Conservation (phyloP, 2,797 vertebrate genomes). For the Mormyrops boulengeri region DNA sequence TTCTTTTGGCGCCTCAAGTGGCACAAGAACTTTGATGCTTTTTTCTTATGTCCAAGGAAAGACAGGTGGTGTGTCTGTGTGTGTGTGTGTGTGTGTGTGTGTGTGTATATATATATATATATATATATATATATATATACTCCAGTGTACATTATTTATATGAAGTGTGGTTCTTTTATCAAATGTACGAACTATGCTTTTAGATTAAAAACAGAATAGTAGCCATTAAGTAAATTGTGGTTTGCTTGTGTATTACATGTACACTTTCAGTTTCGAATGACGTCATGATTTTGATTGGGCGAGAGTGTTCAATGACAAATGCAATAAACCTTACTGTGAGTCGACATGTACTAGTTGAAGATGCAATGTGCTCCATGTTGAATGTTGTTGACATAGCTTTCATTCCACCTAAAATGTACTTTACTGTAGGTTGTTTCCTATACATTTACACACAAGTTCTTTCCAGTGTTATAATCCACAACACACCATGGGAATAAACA, state of each 20-base stretch:
- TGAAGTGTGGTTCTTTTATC: slow-evolving; percentile 52
- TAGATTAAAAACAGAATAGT: slow-evolving; percentile 36
- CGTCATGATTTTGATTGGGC: background rate
- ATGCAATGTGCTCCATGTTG: background rate
- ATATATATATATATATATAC: slow-evolving; percentile 40
- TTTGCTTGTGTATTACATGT: background rate
- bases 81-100: too few species aligned
- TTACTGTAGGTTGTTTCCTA: slow-evolving; percentile 1
- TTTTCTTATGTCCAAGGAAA: slow-evolving; percentile 25
- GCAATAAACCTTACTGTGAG: slow-evolving; percentile 12
- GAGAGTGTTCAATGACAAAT: background rate
- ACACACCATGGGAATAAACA: background rate
- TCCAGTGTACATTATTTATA: slow-evolving; percentile 63
- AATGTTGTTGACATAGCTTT: background rate
- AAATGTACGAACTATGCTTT: slow-evolving; percentile 14
- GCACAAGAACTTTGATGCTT: slow-evolving; percentile 20
- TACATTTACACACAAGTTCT: background rate
- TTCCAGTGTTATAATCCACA: background rate
- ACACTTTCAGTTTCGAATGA: background rate
- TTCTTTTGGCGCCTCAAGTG: background rate
- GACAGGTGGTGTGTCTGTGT: slow-evolving; percentile 29
- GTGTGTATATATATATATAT: background rate
- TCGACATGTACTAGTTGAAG: background rate
- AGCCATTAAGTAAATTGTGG: slow-evolving; percentile 9
- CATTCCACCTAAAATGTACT: background rate